Evolutionary conservation across 1,140 invertebrate species (phyloP), one percentile per base, ranked within the genome.

Genomic region (Globodera rostochiensis): DNA sequence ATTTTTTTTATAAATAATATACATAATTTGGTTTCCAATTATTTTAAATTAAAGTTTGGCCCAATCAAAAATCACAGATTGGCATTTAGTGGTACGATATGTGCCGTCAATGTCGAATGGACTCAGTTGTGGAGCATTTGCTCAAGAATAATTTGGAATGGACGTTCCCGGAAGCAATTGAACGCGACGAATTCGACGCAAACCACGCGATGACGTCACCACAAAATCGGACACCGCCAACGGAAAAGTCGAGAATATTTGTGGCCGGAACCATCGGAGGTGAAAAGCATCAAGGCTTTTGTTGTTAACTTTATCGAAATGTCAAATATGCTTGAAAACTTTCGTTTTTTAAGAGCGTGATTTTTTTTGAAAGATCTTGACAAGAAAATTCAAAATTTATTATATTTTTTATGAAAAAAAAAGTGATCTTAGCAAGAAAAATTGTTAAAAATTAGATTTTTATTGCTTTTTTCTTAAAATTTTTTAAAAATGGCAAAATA

Each of bases 51-150:
- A 77, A n/a, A 66, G 15, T 53, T 53, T 36, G 3, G 36, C 36
- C 36, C 36, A 36, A 36, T 36, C 36, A 36, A 36, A 36, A 36
- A 36, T 36, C 36, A 2, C 36, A 36, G 36, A 36, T 36, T 36
- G 36, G 36, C 36, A 36, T 66, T 67, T 25, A 77, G 76, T 78
- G 76, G 76, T 78, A 70, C 19, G 76, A 78, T 46, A 13, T 78
- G 53, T 78, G 76, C 64, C 76, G 60, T 36, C 60, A 78, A 70
- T 78, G 76, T 46, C 53, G 70, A 9, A 3, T 78, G n/a, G 76
- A 78, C 49, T 4, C 66, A 13, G 21, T 50, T 45, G n/a, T 78
- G 49, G 25, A 0, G 0, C 66, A 78, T 13, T 67, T 66, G 76
- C 49, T 78, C 6, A 78, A 70, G 4, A n/a, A 70, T 36, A 67